Percentiles rank a stretch among this genome's conserved stretches.
phyloP scores from a whole-genome alignment of 2,888 invertebrate species.

The Heliconius sara region DNA sequence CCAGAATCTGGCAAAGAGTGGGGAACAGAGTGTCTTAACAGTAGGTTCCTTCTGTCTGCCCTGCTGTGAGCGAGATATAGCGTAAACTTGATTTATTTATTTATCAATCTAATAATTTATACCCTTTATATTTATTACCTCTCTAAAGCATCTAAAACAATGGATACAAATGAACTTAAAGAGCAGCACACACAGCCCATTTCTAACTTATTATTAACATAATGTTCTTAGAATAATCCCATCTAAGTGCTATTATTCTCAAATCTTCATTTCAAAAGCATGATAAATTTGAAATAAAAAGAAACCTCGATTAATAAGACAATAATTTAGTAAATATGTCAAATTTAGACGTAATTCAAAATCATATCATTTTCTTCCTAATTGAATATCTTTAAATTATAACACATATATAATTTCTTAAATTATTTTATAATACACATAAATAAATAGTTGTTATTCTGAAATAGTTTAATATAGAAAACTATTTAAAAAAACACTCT shows the following conservation, averaged over 20 bases:
- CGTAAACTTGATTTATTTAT: no score
- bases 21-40: no score
- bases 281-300: conserved; percentile 9
- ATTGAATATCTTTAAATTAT: no score
- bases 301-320: neutral
- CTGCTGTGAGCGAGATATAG: no score
- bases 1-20: no score
- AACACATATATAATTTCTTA: no score
- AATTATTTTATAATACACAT: no score
- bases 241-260: neutral
- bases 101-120: neutral
- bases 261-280: neutral
- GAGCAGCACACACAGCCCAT: conserved; percentile 78
- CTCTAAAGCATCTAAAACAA: conserved; percentile 70
- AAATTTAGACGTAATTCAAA: neutral
- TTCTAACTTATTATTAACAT: conserved; percentile 40
- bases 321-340: conserved; percentile 19
- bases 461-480: no score
- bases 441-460: no score
- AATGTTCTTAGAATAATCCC: conserved; percentile 42
- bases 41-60: no score
- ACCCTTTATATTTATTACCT: conserved; percentile 58
- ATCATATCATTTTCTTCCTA: neutral
- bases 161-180: conserved; percentile 69
- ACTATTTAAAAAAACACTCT: no score